Base-by-base conservation (phyloP, 2,797 vertebrate genomes). In the Coendou prehensilis region DNA sequence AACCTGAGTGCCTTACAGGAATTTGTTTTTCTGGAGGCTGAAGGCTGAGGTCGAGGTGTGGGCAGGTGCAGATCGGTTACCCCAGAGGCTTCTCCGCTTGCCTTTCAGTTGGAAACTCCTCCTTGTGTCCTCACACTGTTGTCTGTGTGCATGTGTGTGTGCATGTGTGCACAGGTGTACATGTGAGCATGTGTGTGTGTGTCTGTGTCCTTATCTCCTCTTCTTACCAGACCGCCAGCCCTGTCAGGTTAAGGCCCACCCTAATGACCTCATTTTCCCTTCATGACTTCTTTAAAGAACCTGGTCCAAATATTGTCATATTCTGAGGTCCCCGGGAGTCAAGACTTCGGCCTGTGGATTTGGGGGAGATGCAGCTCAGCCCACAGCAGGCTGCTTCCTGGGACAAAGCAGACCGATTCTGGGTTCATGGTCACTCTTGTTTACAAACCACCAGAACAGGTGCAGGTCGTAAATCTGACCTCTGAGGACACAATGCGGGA, bases 401-500 rank as follows among this genome's bases (percentile, higher is more conserved):
- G 23, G 10, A 59, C 22, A 54, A 1, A 1, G 56, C 26, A 13
- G 47, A 2, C 9, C 3, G 3, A 4, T 7, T 4, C 9, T 52
- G 63, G 28, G 14, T n/a, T 61, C 2, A 4, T 1, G 0, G 2
- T 71, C 28, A 8, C 26, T n/a, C 14, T n/a, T 76, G 14, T 9
- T 3, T 30, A 15, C 61, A 61, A 28, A 41, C 6, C 37, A 6
- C 2, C 5, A 9, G 54, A 1, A n/a, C 3, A 10, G 85, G 33
- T 0, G 0, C 20, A 75, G 75, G 30, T 6, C 7, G 33, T 11
- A 45, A 3, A 5, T 45, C 69, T 57, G 61, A 61, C 10, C 59
- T 33, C 11, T 2, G 2, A 30, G 0, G 22, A 30, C 1, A 0
- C 10, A 7, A 1, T 0, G 33, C 52, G 28, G 0, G 0, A 2